Base-by-base conservation (phyloP, 2,888 invertebrate species). In the Furcula furcula region DNA sequence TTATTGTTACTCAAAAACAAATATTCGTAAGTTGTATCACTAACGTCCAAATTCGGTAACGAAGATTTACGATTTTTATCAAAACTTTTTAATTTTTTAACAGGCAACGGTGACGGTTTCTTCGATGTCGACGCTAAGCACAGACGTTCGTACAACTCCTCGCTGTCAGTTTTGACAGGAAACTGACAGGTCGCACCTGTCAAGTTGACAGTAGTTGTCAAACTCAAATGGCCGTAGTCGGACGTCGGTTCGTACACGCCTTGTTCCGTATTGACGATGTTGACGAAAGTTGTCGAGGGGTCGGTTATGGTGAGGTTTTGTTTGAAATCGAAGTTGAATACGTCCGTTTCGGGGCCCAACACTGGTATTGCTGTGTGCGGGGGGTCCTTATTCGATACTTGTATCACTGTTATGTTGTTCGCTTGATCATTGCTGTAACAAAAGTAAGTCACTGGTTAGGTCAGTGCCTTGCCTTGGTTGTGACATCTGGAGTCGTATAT, bases 401-500 rank as follows among this genome's bases (percentile, higher is more conserved):
- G 84, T n/a, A 91, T 91, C 0, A 91, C 91, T 13, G 91, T 91
- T 18, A 91, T 77, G 45, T 91, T 91, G 0, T 90, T 76, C 0
- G 75, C 69, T 2, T 63, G 64, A 1, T 72, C 55, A 2, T 79
- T 83, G 56, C 23, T 76, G 69, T 3, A 40, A n/a, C n/a, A n/a
- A n/a, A n/a, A n/a, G n/a, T n/a, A n/a, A n/a, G n/a, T n/a, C n/a
- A n/a, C n/a, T n/a, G n/a, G n/a, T n/a, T n/a, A n/a, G n/a, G n/a
- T n/a, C n/a, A n/a, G n/a, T n/a, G n/a, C n/a, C n/a, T n/a, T n/a
- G n/a, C n/a, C n/a, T n/a, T n/a, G n/a, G n/a, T n/a, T n/a, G n/a
- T n/a, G n/a, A n/a, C n/a, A n/a, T n/a, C n/a, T n/a, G n/a, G n/a
- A n/a, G n/a, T n/a, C n/a, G n/a, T n/a, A n/a, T n/a, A n/a, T n/a